These are phyloP conservation scores for Masnerella sp. DNA, from an alignment of 2,888 invertebrate genomes.

Conservation along the genomic window DNA sequence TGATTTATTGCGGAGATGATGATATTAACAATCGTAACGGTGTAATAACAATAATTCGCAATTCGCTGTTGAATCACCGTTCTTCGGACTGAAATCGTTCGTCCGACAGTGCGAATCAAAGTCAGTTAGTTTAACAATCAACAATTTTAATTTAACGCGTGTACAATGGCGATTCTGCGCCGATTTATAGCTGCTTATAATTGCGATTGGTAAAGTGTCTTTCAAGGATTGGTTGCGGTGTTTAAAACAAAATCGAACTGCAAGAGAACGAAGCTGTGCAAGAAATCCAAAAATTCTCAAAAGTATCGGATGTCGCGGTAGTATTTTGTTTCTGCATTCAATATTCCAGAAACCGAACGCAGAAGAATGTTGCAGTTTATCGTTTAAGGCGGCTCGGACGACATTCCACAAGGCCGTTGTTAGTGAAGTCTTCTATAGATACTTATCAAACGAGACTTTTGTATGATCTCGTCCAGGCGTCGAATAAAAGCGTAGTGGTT, in stretches of 20 bases:
- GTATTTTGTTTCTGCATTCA: constrained; percentile 49
- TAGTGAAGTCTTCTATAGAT: constrained; percentile 61
- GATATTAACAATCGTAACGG: neutral
- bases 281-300: constrained; percentile 31
- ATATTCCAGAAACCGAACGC: constrained; percentile 46
- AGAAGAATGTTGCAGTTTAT: constrained; percentile 56
- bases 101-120: constrained; percentile 27
- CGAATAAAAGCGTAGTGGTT: constrained; percentile 65
- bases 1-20: no score
- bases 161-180: constrained; percentile 20
- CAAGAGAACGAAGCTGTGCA: neutral
- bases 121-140: constrained; percentile 29
- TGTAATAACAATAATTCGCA: neutral
- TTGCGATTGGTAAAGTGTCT: constrained; percentile 1
- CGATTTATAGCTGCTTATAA: constrained; percentile 6
- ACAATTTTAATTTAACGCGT: constrained; percentile 31
- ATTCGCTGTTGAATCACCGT: constrained; percentile 26
- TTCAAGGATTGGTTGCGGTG: constrained; percentile 5
- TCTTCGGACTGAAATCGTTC: constrained; percentile 15
- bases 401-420: constrained; percentile 64
- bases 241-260: neutral
- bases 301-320: constrained; percentile 35
- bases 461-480: constrained; percentile 66
- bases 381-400: constrained; percentile 54
- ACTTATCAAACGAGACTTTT: constrained; percentile 69